Evolutionary conservation across 2,113 vertebrate genomes (phyloP), one percentile per base, ranked within the genome.

Genomic region (Jacana jacana): DNA sequence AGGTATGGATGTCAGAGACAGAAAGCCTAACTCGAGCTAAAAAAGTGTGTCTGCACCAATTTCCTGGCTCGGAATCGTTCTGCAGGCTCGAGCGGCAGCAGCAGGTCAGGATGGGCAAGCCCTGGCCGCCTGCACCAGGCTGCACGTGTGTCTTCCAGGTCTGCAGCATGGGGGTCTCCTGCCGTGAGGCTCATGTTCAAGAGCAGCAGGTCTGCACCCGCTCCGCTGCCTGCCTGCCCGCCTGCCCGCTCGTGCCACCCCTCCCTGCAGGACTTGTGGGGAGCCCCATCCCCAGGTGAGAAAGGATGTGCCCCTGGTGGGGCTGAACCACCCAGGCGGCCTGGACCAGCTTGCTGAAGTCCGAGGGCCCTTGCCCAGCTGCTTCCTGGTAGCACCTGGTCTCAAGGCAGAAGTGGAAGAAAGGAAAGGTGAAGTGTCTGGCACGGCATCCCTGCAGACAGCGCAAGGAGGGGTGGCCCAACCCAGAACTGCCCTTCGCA

Each of bases 151-250:
- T 95, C 49, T 91, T 91, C 25, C 91, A 97, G 97, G 92, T 97
- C 96, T 96, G 97, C 97, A 97, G 97, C 97, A 97, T 96, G 97
- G 86, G 69, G 92, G 87, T 93, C 95, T 91, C 93, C 87, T n/a
- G 92, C 86, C 48, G 0, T 4, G 6, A 95, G 86, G 92, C 76
- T 91, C 95, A 9, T 1, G 76, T 91, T 61, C 86, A 82, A 37
- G 76, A 95, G 96, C 96, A 97, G 91, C 88, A 91, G 93, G 90
- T 84, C 95, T 94, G 93, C 92, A 88, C 65, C 91, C 33, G 22
- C 88, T 82, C 33, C 33, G 44, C 97, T 92, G 95, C 89, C 94
- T 58, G 86, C 75, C 90, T 23, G 7, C 66, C 77, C 17, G 31
- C 82, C 86, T 33, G 72, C 81, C 91, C 33, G 8, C 96, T 70